A percentile compares a stretch with the other conserved stretches of the same genome.
These are phyloP conservation scores for Tenebrio molitor DNA, from an alignment of 1,140 invertebrate genomes.

Conservation along the genomic window DNA sequence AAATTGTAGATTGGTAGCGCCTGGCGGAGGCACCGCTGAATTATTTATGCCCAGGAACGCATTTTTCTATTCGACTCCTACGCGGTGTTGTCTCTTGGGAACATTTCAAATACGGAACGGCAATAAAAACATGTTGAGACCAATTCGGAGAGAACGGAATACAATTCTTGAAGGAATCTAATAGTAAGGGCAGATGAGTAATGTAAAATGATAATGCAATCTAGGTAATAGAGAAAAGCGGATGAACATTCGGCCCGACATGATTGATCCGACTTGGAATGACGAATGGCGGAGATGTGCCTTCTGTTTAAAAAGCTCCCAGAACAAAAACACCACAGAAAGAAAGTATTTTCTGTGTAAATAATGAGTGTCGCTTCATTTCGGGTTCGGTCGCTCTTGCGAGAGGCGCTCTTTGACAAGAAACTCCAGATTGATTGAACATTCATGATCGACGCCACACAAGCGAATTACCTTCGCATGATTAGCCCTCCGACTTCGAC, in stretches of 20 bases:
- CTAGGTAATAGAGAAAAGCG: constrained; percentile 40
- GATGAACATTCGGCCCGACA: background rate
- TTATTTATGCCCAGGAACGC: constrained; percentile 46
- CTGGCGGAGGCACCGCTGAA: constrained; percentile 34
- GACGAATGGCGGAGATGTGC: constrained; percentile 6
- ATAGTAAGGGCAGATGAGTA: constrained; percentile 34
- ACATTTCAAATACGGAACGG: constrained; percentile 45
- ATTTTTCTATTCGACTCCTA: constrained; percentile 45
- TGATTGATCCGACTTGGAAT: constrained; percentile 26
- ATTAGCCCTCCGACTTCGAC: no score
- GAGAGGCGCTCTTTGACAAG: constrained; percentile 11
- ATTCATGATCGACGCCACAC: background rate
- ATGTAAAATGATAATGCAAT: constrained; percentile 49
- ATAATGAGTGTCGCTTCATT: constrained; percentile 19
- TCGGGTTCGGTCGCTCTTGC: background rate
- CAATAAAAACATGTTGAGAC: constrained; percentile 45
- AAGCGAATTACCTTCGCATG: constrained; percentile 5
- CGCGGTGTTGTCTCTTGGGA: constrained; percentile 43
- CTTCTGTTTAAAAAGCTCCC: background rate
- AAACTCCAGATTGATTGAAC: constrained; percentile 14
- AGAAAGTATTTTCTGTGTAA: no score
- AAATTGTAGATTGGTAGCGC: constrained; percentile 47
- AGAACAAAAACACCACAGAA: background rate
- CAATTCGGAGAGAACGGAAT: constrained; percentile 33
- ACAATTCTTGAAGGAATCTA: constrained; percentile 35